Base-by-base conservation (phyloP, 1,140 invertebrate genomes). In the Idris sp. region DNA sequence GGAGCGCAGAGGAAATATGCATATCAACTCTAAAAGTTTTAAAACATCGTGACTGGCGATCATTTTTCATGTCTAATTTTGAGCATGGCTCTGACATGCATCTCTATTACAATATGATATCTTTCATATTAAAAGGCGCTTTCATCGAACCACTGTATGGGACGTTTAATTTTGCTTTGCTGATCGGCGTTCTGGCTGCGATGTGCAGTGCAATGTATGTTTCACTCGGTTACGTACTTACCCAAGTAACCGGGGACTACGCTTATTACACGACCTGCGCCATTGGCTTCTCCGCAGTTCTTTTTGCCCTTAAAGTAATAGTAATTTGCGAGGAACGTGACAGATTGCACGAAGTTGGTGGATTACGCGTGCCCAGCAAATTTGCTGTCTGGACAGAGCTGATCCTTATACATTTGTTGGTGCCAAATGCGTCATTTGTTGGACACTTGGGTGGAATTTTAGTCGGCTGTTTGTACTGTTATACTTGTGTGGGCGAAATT, bases 51-150 rank as follows among this genome's bases (percentile, higher is more conserved):
- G 88, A 93, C 56, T 93, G 89, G 85, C 77, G 82, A 11, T 85
- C 91, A 8, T 86, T 94, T 9, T 43, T 93, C 6, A 64, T 91
- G 4, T 90, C 90, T 1, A 87, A 90, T 8, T 88, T 94, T 64
- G 91, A 91, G 80, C 92, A 94, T 86, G 91, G 87, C 1, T 89
- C 92, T 40, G 92, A 93, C 71, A 91, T 92, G 89, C 92, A 94
- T 84, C 86, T 93, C 0, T 93, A 93, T 78, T 93, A 92, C 79
- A 94, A 94, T 76, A 93, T 94, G 92, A 81, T 90, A 9, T 93
- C 92, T 1, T 90, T 93, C 28, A 81, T 93, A 5, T 81, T 90
- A 14, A 93, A 93, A 86, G 92, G 92, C 5, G 82, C 83, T 1
- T 83, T 86, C 16, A 77, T 91, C 1, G 92, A 94, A 79, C 84